Evolutionary conservation across 2,113 vertebrate genomes (phyloP).

Genomic region (Paramormyrops kingsleyae): DNA sequence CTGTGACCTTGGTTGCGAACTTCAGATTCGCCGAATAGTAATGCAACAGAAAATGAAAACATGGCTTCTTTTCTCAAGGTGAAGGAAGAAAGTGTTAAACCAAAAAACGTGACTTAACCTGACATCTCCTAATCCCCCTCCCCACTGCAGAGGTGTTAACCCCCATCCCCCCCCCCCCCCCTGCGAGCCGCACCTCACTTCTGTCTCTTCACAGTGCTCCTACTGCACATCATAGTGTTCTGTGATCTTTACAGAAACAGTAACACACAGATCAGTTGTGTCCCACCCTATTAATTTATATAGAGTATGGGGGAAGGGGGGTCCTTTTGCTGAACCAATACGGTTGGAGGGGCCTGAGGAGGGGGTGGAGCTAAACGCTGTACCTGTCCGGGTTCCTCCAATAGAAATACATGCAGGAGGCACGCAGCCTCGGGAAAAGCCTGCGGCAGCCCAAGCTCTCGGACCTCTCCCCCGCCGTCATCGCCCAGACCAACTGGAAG

Average conservation of each 20-base stretch:
- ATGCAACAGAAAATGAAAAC: not conserved
- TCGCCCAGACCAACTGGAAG: constrained; percentile 87
- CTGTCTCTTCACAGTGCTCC: not conserved
- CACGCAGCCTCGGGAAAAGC: constrained; percentile 79
- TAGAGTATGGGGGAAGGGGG: not conserved
- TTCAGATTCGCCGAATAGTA: not conserved
- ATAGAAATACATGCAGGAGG: constrained; percentile 83
- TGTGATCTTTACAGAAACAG: not conserved
- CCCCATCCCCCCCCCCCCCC: not conserved
- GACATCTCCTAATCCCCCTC: not conserved
- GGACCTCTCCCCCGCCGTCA: constrained; percentile 81
- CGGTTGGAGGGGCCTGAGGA: not conserved
- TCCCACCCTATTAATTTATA: not conserved
- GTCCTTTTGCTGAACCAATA: not conserved
- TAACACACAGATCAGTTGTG: not conserved
- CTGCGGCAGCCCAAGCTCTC: constrained; percentile 84
- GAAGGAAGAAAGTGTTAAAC: not conserved
- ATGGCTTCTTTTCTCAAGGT: not conserved
- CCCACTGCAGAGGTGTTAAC: not conserved
- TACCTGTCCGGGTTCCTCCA: constrained; percentile 40
- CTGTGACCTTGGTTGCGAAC: not conserved
- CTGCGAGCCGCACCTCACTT: not conserved
- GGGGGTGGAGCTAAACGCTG: not conserved
- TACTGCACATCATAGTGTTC: not conserved
- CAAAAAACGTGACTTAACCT: not conserved